These are phyloP conservation scores for Myripristis murdjan DNA, from an alignment of 2,797 vertebrate genomes.

Conservation along the genomic window DNA sequence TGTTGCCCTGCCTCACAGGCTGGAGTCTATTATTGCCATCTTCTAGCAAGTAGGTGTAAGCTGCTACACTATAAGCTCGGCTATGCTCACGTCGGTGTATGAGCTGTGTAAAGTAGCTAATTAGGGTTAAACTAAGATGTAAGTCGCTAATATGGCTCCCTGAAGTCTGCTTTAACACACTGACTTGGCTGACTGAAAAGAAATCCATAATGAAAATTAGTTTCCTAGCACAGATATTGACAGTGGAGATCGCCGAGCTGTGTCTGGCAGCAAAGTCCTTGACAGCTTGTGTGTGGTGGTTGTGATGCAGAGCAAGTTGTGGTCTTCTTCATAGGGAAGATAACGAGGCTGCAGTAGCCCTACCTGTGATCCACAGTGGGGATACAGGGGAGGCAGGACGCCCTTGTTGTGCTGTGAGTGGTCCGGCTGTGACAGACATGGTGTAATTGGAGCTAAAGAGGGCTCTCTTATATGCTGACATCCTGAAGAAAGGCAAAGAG, in stretches of 20 bases:
- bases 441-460: too few species aligned
- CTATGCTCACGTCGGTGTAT: background rate
- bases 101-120: too few species aligned
- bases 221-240: conserved; percentile 5
- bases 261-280: background rate
- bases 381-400: conserved; percentile 23
- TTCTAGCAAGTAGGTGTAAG: background rate
- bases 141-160: background rate
- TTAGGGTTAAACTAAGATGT: conserved; percentile 8
- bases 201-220: background rate
- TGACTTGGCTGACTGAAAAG: background rate
- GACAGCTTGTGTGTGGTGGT: conserved; percentile 35
- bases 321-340: conserved; percentile 55
- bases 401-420: conserved; percentile 26
- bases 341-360: conserved; percentile 37
- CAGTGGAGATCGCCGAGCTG: background rate
- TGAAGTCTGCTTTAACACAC: conserved; percentile 4
- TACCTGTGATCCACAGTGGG: conserved; percentile 22
- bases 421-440: conserved; percentile 16
- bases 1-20: background rate
- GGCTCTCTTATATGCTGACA: too few species aligned
- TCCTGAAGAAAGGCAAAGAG: background rate
- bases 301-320: conserved; percentile 59
- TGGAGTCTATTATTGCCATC: background rate
- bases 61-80: background rate